Evolutionary conservation across 2,797 vertebrate genomes (phyloP).

Genomic region (Dipus sagitta): DNA sequence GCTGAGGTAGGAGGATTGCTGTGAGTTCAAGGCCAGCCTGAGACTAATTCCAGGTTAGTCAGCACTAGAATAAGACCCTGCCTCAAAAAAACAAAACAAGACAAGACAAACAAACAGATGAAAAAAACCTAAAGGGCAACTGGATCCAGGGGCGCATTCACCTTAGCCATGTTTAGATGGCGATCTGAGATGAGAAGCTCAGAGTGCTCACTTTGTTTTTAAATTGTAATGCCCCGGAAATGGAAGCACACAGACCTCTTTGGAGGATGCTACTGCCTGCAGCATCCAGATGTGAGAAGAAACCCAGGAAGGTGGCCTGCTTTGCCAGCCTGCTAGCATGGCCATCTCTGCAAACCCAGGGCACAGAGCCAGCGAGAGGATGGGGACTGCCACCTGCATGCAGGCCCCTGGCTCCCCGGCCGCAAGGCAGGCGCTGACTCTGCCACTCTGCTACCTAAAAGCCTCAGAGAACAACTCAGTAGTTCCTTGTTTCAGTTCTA

Average conservation of each 20-base stretch:
- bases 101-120: too few species aligned
- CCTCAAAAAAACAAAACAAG: too few species aligned
- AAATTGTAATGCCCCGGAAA: not conserved
- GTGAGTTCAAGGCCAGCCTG: too few species aligned
- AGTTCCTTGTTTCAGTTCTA: not conserved
- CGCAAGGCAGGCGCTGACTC: not conserved
- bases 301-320: not conserved
- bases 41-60: too few species aligned
- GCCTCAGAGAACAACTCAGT: not conserved
- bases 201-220: not conserved
- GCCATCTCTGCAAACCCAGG: not conserved
- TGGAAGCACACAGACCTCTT: not conserved
- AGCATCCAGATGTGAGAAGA: not conserved
- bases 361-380: not conserved
- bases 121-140: not conserved
- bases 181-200: not conserved
- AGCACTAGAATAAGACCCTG: too few species aligned
- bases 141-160: not conserved
- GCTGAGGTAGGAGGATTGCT: not conserved
- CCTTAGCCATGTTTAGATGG: not conserved
- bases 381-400: not conserved
- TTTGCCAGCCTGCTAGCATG: not conserved
- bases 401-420: not conserved
- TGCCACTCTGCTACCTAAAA: not conserved
- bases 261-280: not conserved